Evolutionary conservation across 1,140 invertebrate genomes (phyloP).

Genomic region (Nylanderia fulva): DNA sequence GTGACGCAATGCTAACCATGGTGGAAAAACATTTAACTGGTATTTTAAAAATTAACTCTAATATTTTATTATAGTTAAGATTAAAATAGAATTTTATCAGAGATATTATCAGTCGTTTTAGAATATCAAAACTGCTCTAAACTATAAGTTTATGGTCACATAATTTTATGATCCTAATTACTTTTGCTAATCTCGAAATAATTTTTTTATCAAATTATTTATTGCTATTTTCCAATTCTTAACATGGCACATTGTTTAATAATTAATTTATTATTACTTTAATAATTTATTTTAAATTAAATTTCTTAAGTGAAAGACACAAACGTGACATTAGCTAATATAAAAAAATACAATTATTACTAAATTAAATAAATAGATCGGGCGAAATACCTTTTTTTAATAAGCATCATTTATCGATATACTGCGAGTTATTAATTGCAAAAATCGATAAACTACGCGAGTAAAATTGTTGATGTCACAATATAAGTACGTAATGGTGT

Average conservation of each 20-base stretch:
- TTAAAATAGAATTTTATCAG: background rate
- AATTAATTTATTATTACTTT: background rate
- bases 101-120: background rate
- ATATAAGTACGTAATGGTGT: too few relatives aligned
- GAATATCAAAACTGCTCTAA: background rate
- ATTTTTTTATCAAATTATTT: background rate
- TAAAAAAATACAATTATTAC: too few relatives aligned
- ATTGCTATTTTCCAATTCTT: background rate
- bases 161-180: background rate
- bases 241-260: background rate
- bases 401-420: too few relatives aligned
- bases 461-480: too few relatives aligned
- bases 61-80: background rate
- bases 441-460: too few relatives aligned
- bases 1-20: conserved; percentile 85
- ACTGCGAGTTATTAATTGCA: too few relatives aligned
- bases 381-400: too few relatives aligned
- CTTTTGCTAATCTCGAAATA: background rate
- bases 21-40: conserved; percentile 87
- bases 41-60: conserved; percentile 50
- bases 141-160: too few relatives aligned
- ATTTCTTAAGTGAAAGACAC: background rate
- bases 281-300: background rate
- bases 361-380: too few relatives aligned
- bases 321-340: background rate